phyloP scores from a whole-genome alignment of 1,140 invertebrate species.

The Bicyclus anynana region DNA sequence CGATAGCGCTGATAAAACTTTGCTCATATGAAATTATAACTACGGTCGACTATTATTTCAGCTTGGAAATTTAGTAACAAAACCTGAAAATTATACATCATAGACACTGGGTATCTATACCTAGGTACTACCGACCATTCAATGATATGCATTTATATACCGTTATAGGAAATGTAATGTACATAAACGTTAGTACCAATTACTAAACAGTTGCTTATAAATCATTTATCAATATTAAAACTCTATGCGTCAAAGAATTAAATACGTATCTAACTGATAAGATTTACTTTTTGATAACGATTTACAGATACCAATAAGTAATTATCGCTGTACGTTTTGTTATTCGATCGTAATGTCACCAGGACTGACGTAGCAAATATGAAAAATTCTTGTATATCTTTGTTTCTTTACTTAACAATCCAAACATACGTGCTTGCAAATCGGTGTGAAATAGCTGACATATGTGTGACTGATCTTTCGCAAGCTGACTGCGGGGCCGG shows the following conservation, averaged over 20 bases:
- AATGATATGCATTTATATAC: too few species aligned
- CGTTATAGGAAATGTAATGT: too few species aligned
- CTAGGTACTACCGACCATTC: too few species aligned
- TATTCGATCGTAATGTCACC: not conserved
- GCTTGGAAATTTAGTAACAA: too few species aligned
- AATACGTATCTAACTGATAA: slow-evolving; percentile 41
- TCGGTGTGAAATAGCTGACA: slow-evolving; percentile 44
- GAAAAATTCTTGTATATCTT: slow-evolving; percentile 14
- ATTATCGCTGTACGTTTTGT: slow-evolving; percentile 1
- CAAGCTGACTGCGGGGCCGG: slow-evolving; percentile 43
- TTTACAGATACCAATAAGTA: slow-evolving; percentile 7
- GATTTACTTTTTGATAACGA: slow-evolving; percentile 39
- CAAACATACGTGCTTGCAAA: slow-evolving; percentile 5
- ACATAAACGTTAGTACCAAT: too few species aligned
- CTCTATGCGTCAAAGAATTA: slow-evolving; percentile 7
- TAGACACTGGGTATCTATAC: too few species aligned
- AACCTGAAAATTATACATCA: too few species aligned
- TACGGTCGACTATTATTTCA: not conserved
- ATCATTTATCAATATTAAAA: not conserved
- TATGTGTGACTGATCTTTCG: slow-evolving; percentile 60
- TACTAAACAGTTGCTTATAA: not conserved
- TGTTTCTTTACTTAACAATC: slow-evolving; percentile 7
- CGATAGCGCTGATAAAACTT: slow-evolving; percentile 68
- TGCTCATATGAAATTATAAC: slow-evolving; percentile 34
- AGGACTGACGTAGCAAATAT: slow-evolving; percentile 6